phyloP scores from a whole-genome alignment of 2,113 vertebrate species.

The Vimba vimba region DNA sequence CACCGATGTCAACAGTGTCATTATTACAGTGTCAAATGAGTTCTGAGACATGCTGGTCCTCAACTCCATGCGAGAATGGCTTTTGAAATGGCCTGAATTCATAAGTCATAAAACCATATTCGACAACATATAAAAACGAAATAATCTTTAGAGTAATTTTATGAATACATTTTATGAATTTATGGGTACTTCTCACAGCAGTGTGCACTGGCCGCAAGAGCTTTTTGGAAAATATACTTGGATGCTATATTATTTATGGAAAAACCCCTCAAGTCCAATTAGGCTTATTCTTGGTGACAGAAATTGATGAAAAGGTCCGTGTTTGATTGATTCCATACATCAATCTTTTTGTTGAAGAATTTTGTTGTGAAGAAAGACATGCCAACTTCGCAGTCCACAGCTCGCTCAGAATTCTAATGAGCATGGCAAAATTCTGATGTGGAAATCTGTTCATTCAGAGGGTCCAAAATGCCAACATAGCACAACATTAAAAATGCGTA shows the following conservation, averaged over 20 bases:
- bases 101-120: too few relatives aligned
- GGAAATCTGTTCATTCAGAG: not conserved
- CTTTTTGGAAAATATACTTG: not conserved
- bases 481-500: not conserved
- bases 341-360: not conserved
- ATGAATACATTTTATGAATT: too few relatives aligned
- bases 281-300: slow-evolving; percentile 12
- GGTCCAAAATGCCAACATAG: not conserved
- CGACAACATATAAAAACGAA: too few relatives aligned
- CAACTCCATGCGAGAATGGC: too few relatives aligned
- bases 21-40: too few relatives aligned
- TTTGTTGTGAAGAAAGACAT: not conserved
- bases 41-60: too few relatives aligned
- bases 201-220: not conserved
- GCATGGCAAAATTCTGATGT: slow-evolving; percentile 15
- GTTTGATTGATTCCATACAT: slow-evolving; percentile 6
- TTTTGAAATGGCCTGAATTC: too few relatives aligned
- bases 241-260: not conserved
- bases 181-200: not conserved
- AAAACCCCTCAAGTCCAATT: not conserved
- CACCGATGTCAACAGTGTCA: too few relatives aligned
- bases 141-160: too few relatives aligned
- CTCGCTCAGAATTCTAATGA: slow-evolving; percentile 1
- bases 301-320: not conserved
- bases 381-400: not conserved